These are phyloP conservation scores for Petrolisthes manimaculis DNA, from an alignment of 2,888 invertebrate species.

Conservation along the genomic window DNA sequence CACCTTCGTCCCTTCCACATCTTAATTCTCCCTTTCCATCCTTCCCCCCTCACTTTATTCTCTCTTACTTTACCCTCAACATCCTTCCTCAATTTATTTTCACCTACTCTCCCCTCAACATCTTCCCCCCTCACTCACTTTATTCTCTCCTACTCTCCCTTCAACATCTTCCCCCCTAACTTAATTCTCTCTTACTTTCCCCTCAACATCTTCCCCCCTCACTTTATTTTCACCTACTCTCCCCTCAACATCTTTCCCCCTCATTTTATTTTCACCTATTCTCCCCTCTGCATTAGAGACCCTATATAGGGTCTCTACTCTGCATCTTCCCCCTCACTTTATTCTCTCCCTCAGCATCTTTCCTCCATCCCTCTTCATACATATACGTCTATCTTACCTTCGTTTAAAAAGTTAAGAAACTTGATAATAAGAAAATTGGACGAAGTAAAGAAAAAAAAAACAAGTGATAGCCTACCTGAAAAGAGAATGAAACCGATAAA, in stretches of 20 bases:
- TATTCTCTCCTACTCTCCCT: background rate
- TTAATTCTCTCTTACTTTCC: background rate
- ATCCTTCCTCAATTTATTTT: background rate
- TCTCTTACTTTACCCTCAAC: background rate
- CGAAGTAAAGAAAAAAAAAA: background rate
- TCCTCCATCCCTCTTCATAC: background rate
- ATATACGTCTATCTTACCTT: background rate
- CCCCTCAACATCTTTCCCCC: background rate
- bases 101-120: background rate
- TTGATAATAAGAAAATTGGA: background rate
- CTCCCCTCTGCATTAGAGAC: background rate
- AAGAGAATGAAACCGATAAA: background rate
- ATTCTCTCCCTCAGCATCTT: background rate
- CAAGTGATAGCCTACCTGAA: background rate
- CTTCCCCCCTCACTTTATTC: background rate
- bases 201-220: background rate
- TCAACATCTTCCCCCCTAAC: background rate
- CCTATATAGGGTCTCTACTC: too few species aligned
- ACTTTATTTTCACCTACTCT: background rate
- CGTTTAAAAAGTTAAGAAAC: background rate
- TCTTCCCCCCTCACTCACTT: slow-evolving; percentile 6
- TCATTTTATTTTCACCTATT: background rate
- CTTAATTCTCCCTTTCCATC: background rate
- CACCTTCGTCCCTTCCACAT: too few species aligned
- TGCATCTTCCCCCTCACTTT: background rate